Evolutionary conservation across 1,140 invertebrate genomes (phyloP), one percentile per base, ranked within the genome.

Genomic region (Drosophila athabasca): DNA sequence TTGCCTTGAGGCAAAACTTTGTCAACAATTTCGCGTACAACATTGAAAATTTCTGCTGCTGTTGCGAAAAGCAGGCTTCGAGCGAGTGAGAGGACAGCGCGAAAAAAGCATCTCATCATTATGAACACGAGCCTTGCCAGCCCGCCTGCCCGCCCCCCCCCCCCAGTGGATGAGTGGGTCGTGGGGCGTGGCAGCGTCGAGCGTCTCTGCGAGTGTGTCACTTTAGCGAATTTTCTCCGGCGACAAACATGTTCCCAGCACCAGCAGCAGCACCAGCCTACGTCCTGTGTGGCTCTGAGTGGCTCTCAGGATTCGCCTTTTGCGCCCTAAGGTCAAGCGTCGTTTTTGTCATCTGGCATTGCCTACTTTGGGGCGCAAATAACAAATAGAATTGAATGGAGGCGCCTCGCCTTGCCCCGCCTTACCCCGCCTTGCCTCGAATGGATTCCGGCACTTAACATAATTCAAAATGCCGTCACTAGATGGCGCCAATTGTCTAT

Each of bases 1-100:
- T 87, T 87, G 82, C 82, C 83, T 87, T 87, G 82, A 88, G 82
- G 82, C 82, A 59, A 88, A 87, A 87, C 83, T 87, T 87, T 87
- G 82, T 87, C 82, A 87, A 87, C 82, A 87, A 79, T 88, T 87
- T 76, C 82, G 83, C 83, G 75, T 76, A 88, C 78, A 88, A 67
- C 82, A 87, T 78, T 87, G 83, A 82, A 78, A 75, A 82, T 72
- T 53, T 74, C 51, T 80, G 82, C 75, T 82, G 82, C 65, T 79
- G 74, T 87, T 87, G 81, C 82, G 74, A 75, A 85, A 84, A 78
- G 81, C 55, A 67, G 67, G 49, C 64, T 67, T 46, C 22, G 35
- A 52, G 24, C 19, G 19, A 41, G n/a, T 49, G n/a, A 8, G 50
- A 43, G n/a, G 8, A 53, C 22, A 43, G 41, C 29, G 17, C 35